A percentile compares a stretch with the other conserved stretches of the same genome.
These are phyloP conservation scores for Drosophila murphyi DNA, from an alignment of 1,140 invertebrate species.

Conservation along the genomic window DNA sequence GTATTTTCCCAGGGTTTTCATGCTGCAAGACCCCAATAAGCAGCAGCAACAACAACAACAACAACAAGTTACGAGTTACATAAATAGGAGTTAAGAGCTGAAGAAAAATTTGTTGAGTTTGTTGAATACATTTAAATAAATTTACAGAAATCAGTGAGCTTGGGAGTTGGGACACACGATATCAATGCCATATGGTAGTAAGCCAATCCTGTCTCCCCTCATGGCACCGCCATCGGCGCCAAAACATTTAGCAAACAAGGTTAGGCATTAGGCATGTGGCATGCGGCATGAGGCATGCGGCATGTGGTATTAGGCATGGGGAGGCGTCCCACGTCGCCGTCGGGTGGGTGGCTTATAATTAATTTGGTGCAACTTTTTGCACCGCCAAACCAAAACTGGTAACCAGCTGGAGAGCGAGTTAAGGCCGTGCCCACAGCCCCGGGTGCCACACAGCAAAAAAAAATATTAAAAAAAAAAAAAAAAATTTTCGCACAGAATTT, in stretches of 20 bases:
- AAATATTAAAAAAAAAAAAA: too few relatives aligned
- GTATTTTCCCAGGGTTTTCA: conserved; percentile 58
- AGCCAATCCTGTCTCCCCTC: neutral
- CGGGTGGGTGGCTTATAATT: conserved; percentile 78
- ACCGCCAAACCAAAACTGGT: conserved; percentile 41
- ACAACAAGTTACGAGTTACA: conserved; percentile 5
- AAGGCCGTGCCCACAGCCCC: conserved; percentile 33
- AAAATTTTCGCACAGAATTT: too few relatives aligned
- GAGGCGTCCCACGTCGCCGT: conserved; percentile 71
- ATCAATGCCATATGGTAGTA: conserved; percentile 38
- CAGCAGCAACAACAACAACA: neutral
- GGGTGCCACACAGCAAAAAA: too few relatives aligned
- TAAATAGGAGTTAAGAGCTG: conserved; percentile 6
- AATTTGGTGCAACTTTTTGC: conserved; percentile 80
- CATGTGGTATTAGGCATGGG: conserved; percentile 48
- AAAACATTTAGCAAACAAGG: conserved; percentile 76
- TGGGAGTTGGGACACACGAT: neutral
- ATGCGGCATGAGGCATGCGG: conserved; percentile 45
- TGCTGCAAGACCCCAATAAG: conserved; percentile 28
- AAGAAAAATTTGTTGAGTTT: conserved; percentile 6
- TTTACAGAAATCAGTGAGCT: conserved; percentile 41
- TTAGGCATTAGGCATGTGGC: conserved; percentile 52
- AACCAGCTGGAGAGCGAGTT: conserved; percentile 7
- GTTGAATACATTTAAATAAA: conserved; percentile 71
- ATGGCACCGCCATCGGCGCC: conserved; percentile 28